A percentile compares a stretch with the other conserved stretches of the same genome.
phyloP scores from a whole-genome alignment of 2,888 invertebrate species.

The Limnephilus auricula region DNA sequence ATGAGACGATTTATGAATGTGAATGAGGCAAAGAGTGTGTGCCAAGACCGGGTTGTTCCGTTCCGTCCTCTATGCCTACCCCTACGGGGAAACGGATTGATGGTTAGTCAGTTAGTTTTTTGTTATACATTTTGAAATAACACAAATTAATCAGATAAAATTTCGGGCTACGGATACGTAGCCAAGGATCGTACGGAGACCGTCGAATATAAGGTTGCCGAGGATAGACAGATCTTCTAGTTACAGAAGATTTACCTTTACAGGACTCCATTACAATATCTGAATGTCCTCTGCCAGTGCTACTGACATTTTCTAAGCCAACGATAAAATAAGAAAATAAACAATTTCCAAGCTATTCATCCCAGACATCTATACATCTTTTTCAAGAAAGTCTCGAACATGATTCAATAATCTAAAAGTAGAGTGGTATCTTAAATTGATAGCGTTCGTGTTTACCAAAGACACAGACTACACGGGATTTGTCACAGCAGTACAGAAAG shows the following conservation, averaged over 20 bases:
- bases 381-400: background rate
- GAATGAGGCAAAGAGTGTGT: no score
- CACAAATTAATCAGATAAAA: no score
- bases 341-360: background rate
- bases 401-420: conserved; percentile 2
- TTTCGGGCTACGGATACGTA: no score
- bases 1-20: no score
- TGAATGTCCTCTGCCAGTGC: background rate
- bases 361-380: background rate
- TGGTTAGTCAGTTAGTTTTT: no score
- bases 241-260: background rate
- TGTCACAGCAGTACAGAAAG: background rate
- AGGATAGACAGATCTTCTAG: background rate
- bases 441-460: background rate
- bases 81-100: no score
- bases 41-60: no score
- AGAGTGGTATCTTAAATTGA: background rate
- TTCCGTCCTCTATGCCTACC: no score
- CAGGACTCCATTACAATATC: background rate
- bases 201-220: no score
- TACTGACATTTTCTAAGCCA: background rate
- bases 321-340: background rate
- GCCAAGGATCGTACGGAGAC: no score
- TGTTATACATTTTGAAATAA: no score
- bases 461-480: background rate